phyloP scores from a whole-genome alignment of 2,888 invertebrate species.

The Onthophagus sagittarius region DNA sequence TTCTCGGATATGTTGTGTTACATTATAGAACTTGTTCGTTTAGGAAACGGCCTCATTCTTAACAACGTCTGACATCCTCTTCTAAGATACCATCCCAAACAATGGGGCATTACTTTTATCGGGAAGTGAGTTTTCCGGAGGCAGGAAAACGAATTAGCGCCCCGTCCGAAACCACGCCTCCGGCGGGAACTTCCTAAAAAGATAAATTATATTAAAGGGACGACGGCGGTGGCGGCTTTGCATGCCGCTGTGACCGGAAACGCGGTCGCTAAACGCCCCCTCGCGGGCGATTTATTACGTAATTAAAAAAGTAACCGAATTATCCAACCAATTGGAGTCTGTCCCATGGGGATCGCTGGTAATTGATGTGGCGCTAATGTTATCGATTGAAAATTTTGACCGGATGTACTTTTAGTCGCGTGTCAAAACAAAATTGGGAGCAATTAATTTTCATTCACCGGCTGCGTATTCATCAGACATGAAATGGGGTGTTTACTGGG shows the following conservation, averaged over 20 bases:
- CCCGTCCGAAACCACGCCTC: not conserved
- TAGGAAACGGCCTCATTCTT: not conserved
- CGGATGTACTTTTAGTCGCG: not conserved
- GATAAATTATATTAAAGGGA: constrained; percentile 10
- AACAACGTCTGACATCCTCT: not conserved
- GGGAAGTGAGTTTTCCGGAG: constrained; percentile 2
- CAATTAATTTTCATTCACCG: not conserved
- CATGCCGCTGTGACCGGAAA: constrained; percentile 6
- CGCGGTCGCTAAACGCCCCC: constrained; percentile 5
- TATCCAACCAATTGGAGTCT: not conserved
- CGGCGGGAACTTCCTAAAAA: constrained; percentile 3
- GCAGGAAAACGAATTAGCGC: not conserved
- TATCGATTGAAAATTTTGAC: not conserved
- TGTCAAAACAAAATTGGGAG: not conserved
- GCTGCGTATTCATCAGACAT: not conserved
- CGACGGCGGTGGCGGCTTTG: constrained; percentile 3
- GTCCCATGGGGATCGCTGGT: not conserved
- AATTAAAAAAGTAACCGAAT: constrained; percentile 9
- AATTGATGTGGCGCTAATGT: not conserved
- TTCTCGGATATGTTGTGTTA: not conserved
- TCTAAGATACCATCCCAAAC: not conserved
- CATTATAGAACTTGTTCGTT: not conserved
- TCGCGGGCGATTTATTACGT: constrained; percentile 7
- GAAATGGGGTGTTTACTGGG: not conserved
- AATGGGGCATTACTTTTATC: constrained; percentile 1